Evolutionary conservation across 2,888 invertebrate species (phyloP), one percentile per base, ranked within the genome.

Genomic region (Leucophenga maculata): DNA sequence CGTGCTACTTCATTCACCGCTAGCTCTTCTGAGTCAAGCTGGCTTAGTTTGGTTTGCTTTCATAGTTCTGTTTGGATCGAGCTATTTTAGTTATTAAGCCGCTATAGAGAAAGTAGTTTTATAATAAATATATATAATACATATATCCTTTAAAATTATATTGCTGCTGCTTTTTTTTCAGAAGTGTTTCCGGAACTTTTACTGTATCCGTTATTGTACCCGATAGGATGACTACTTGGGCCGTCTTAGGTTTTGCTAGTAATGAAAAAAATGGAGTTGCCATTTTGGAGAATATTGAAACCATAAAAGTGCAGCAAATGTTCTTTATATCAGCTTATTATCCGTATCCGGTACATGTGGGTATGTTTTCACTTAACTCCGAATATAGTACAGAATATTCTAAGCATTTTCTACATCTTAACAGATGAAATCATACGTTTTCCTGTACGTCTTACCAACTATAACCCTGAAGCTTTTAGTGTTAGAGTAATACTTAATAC

Each of bases 141-240:
- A n/a, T n/a, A n/a, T n/a, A n/a, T n/a, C n/a, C n/a, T n/a, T n/a
- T n/a, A n/a, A n/a, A n/a, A n/a, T n/a, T n/a, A n/a, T n/a, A n/a
- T n/a, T n/a, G n/a, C n/a, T n/a, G n/a, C n/a, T n/a, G 50, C 11
- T 46, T 32, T 31, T 6, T 48, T 16, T 31, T 26, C n/a, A 13
- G 3, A 2, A 52, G 9, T 11, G 44, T 16, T 69, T 68, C 59
- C 16, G 73, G 69, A 9, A 59, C 62, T 78, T 86, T 90, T 2
- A 88, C 88, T 14, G 77, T 91, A 13, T 88, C 90, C 64, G 89
- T 92, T 76, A 90, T 89, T 46, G 91, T 94, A 9, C 95, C 95
- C 0, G 93, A 93, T 80, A 92, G 93, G 0, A 92, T 95, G 69
- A 94, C 94, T 4, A 93, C 94, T 0, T 95, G 95, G 94, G 90